Evolutionary conservation across 2,113 vertebrate genomes (phyloP).

Genomic region (Chaetura pelagica): DNA sequence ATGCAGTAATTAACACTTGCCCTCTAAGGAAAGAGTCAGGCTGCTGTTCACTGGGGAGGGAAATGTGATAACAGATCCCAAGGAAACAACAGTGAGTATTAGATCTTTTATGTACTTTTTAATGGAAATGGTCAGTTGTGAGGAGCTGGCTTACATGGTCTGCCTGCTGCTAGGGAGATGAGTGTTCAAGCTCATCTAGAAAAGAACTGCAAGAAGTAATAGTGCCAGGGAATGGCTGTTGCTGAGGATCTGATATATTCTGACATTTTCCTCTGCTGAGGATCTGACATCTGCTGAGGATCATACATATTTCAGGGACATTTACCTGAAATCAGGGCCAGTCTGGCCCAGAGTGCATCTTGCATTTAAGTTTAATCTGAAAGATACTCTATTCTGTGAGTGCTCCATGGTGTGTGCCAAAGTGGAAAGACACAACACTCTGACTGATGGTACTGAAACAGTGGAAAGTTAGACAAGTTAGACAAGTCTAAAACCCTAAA

Average conservation of each 20-base stretch:
- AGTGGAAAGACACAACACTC: background rate
- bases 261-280: background rate
- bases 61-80: background rate
- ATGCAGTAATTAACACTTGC: background rate
- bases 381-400: background rate
- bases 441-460: background rate
- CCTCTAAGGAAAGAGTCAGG: background rate
- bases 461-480: background rate
- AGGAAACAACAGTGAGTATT: background rate
- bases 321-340: background rate
- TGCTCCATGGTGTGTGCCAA: accelerated
- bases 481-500: background rate
- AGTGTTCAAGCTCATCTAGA: background rate
- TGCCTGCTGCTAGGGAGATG: background rate
- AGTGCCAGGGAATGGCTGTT: background rate
- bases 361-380: background rate
- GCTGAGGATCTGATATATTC: background rate
- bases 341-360: background rate
- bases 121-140: background rate
- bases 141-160: background rate
- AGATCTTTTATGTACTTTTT: background rate
- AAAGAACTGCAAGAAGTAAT: background rate
- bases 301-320: background rate
- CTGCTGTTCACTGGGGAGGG: background rate
- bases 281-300: background rate